A percentile compares a stretch with the other conserved stretches of the same genome.
These are phyloP conservation scores for Nomada fabriciana DNA, from an alignment of 2,888 invertebrate genomes.

Conservation along the genomic window DNA sequence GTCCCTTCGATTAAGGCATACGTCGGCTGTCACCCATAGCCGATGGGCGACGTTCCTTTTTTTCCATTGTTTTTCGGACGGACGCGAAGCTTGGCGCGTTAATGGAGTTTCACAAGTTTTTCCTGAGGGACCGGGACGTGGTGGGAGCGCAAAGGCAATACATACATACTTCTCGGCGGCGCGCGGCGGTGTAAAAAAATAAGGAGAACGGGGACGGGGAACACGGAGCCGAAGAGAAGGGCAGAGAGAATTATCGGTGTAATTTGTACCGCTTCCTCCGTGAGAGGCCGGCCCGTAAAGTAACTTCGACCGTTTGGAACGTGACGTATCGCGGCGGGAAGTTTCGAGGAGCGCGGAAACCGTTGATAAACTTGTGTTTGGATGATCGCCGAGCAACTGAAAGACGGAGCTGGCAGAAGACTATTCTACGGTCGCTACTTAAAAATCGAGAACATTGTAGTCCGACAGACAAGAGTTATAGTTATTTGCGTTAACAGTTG, in stretches of 20 bases:
- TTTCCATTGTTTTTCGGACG: neutral
- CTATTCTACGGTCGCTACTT: conserved; percentile 4
- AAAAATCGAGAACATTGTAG: conserved; percentile 29
- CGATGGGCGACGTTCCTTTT: conserved; percentile 6
- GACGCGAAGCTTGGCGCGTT: conserved; percentile 13
- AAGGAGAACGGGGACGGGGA: conserved; percentile 21
- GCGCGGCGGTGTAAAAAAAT: conserved; percentile 11
- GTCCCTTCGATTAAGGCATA: conserved; percentile 15
- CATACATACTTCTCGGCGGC: conserved; percentile 24
- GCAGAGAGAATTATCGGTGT: conserved; percentile 55
- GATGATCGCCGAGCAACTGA: conserved; percentile 55
- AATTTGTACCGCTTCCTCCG: conserved; percentile 49
- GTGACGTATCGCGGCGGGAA: conserved; percentile 63
- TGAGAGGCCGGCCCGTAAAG: conserved; percentile 40
- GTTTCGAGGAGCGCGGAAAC: conserved; percentile 49
- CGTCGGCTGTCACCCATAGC: conserved; percentile 13
- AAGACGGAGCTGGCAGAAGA: conserved; percentile 30
- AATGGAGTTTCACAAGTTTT: conserved; percentile 45
- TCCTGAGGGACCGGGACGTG: neutral
- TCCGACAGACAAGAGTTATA: conserved; percentile 10
- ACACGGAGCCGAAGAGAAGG: neutral
- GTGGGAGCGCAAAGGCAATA: neutral
- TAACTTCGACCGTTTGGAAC: conserved; percentile 60
- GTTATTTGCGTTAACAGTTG: conserved; percentile 33
- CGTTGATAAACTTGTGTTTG: conserved; percentile 60